Conservation (phyloP, 2,888 invertebrate genomes). For the Mesoligia furuncula region DNA sequence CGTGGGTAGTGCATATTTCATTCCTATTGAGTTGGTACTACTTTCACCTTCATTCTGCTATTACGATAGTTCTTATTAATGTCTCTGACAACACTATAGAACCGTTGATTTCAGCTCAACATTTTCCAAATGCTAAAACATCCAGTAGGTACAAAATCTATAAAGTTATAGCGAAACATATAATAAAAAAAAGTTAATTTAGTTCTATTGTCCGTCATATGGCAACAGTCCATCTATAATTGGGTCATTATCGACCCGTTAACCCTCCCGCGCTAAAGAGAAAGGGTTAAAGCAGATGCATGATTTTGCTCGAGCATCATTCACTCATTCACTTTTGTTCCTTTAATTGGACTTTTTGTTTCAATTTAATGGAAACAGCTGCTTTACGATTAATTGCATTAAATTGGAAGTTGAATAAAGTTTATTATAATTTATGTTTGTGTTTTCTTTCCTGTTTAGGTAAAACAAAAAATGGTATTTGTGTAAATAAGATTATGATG, state of each 20-base stretch:
- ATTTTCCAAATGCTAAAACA: not conserved
- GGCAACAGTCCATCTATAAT: slow-evolving; percentile 76
- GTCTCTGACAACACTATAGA: not conserved
- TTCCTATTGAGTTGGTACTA: not conserved
- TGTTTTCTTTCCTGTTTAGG: slow-evolving; percentile 13
- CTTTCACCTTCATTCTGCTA: not conserved
- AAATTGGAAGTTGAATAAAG: slow-evolving; percentile 46
- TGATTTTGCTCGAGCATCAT: slow-evolving; percentile 82
- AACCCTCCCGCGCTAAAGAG: slow-evolving; percentile 73
- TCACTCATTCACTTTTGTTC: slow-evolving; percentile 72
- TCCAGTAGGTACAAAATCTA: slow-evolving; percentile 42
- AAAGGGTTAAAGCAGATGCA: slow-evolving; percentile 87
- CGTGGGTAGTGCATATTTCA: no score
- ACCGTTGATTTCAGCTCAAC: not conserved
- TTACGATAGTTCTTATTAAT: not conserved
- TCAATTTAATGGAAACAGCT: slow-evolving; percentile 75
- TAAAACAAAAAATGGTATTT: not conserved
- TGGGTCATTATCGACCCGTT: slow-evolving; percentile 78
- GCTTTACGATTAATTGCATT: slow-evolving; percentile 72
- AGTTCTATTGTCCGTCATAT: slow-evolving; percentile 70
- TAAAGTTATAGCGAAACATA: not conserved
- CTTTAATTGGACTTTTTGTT: slow-evolving; percentile 80
- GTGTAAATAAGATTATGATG: not conserved
- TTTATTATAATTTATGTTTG: slow-evolving; percentile 31
- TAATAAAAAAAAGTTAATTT: slow-evolving; percentile 67